phyloP scores from a whole-genome alignment of 2,797 vertebrate species.

The Sebastolobus alascanus region DNA sequence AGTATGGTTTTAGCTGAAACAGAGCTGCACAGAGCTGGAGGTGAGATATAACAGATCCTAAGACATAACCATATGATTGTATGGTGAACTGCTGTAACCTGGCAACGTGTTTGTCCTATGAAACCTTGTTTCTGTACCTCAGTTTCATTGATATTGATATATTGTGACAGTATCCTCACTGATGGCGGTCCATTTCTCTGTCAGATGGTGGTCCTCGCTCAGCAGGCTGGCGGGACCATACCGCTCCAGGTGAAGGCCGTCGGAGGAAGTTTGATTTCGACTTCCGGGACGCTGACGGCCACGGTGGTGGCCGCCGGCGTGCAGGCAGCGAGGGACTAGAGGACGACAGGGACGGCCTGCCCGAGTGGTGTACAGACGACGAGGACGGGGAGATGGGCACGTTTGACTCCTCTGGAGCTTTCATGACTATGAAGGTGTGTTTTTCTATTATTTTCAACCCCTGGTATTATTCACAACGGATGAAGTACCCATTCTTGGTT shows the following conservation, averaged over 20 bases:
- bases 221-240: slow-evolving; percentile 93
- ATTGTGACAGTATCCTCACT: background rate
- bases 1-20: background rate
- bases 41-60: background rate
- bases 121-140: background rate
- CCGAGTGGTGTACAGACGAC: slow-evolving; percentile 94
- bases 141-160: background rate
- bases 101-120: background rate
- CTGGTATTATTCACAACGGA: background rate
- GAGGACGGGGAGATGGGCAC: slow-evolving; percentile 95
- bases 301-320: slow-evolving; percentile 84
- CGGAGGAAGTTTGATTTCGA: slow-evolving; percentile 93
- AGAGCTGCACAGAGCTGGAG: background rate
- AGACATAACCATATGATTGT: background rate
- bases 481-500: background rate
- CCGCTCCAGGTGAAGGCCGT: slow-evolving; percentile 83
- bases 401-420: slow-evolving; percentile 94
- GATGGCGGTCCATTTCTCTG: background rate
- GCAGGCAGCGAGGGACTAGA: slow-evolving; percentile 89
- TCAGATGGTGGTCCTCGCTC: slow-evolving; percentile 90
- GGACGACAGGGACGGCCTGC: slow-evolving; percentile 92
- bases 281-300: slow-evolving; percentile 89
- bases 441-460: background rate
- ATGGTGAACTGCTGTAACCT: background rate
- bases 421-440: slow-evolving; percentile 88